These are phyloP conservation scores for Drosophila niveifrons DNA, from an alignment of 2,888 invertebrate species.

Conservation along the genomic window DNA sequence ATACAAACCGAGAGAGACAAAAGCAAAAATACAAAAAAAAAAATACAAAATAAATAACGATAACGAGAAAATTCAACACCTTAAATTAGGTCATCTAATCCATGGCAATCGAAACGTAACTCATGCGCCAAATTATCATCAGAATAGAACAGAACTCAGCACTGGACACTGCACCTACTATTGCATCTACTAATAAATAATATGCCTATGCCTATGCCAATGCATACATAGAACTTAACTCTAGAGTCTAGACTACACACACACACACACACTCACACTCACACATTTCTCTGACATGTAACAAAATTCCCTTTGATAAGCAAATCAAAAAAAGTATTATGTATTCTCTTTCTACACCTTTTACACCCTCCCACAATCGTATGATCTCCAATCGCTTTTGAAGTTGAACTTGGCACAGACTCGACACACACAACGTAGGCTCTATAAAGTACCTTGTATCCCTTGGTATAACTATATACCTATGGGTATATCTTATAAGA, in stretches of 20 bases:
- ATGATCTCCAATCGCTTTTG: conserved; percentile 70
- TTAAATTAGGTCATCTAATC: conserved; percentile 54
- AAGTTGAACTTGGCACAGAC: conserved; percentile 48
- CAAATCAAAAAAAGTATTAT: conserved; percentile 72
- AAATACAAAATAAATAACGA: conserved; percentile 20
- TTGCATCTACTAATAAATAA: conserved; percentile 34
- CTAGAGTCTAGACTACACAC: conserved; percentile 39
- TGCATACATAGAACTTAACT: conserved; percentile 36
- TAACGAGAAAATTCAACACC: conserved; percentile 35
- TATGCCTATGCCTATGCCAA: not conserved
- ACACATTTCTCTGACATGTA: not conserved
- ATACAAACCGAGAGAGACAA: conserved; percentile 68
- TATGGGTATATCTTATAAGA: conserved; percentile 48
- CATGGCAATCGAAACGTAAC: conserved; percentile 72
- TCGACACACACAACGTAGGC: conserved; percentile 47
- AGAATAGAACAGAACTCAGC: conserved; percentile 39
- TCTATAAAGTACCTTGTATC: conserved; percentile 55
- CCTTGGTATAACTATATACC: conserved; percentile 34
- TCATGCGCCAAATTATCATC: conserved; percentile 76
- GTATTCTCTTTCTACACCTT: conserved; percentile 33
- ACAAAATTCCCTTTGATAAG: conserved; percentile 4
- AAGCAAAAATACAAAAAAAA: conserved; percentile 35
- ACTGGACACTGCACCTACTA: conserved; percentile 50
- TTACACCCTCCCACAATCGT: conserved; percentile 29
- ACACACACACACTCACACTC: conserved; percentile 7